phyloP scores from a whole-genome alignment of 2,797 vertebrate species.

The Acridotheres tristis region DNA sequence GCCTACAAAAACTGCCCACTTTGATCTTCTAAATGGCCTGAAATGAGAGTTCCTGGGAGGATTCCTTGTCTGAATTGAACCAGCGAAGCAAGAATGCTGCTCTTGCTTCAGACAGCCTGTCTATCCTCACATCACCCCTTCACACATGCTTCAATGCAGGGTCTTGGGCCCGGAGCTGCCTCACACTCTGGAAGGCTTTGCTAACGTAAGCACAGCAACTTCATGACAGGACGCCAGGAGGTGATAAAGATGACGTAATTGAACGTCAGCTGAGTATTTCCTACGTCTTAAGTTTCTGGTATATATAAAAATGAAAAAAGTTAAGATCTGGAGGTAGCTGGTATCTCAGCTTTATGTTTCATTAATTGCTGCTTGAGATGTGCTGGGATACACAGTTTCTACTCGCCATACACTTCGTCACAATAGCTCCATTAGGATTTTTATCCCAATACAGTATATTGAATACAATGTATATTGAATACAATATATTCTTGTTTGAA shows the following conservation, averaged over 20 bases:
- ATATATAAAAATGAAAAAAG: not conserved
- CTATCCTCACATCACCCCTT: slow-evolving; percentile 39
- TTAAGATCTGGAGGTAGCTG: not conserved
- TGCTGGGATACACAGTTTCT: not conserved
- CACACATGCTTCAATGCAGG: not conserved
- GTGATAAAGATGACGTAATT: not conserved
- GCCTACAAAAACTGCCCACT: not conserved
- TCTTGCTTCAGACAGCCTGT: not conserved
- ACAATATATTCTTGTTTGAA: not conserved
- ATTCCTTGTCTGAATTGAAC: not conserved
- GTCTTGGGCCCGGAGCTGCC: not conserved
- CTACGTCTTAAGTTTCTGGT: not conserved
- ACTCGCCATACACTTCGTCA: not conserved
- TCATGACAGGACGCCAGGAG: not conserved
- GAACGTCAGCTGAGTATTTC: not conserved
- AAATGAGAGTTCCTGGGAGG: not conserved
- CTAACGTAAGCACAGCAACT: not conserved
- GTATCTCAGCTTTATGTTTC: not conserved
- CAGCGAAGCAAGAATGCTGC: not conserved
- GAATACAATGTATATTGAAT: too few species aligned
- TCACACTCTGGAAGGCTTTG: not conserved
- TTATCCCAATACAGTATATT: not conserved
- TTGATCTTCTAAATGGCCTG: not conserved
- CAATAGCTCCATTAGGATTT: not conserved
- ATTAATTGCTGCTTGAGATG: not conserved